Conservation (phyloP, 1,140 invertebrate species). For the Drosophila orena region DNA sequence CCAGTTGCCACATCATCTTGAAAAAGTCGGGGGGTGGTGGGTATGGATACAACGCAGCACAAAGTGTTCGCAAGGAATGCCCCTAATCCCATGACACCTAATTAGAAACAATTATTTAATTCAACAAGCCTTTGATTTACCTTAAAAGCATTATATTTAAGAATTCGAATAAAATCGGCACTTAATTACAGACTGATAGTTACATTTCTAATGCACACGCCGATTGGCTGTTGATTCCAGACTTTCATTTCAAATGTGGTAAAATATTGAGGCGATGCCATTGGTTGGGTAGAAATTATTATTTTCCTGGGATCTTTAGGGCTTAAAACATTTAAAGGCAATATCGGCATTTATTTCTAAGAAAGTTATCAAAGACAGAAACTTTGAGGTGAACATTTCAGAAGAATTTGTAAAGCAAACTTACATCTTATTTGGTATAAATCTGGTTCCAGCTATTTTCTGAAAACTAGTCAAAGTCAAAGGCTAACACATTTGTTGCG, state of each 20-base stretch:
- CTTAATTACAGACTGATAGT: conserved; percentile 11
- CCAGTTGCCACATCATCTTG: conserved; percentile 20
- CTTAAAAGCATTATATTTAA: not conserved
- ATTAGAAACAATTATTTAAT: not conserved
- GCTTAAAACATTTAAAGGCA: not conserved
- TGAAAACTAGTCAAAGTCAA: not conserved
- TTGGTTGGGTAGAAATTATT: not conserved
- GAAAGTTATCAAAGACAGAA: no score
- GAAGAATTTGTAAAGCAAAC: not conserved
- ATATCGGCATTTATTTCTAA: no score
- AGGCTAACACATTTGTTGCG: not conserved
- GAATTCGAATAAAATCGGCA: conserved; percentile 24
- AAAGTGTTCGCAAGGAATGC: no score
- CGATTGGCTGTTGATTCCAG: not conserved
- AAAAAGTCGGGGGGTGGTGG: conserved; percentile 6
- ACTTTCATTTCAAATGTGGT: conserved; percentile 17
- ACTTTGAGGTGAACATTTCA: not conserved
- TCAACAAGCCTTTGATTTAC: not conserved
- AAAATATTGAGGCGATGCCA: not conserved
- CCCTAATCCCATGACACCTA: no score
- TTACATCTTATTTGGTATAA: not conserved
- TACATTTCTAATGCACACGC: not conserved
- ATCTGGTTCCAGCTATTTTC: not conserved
- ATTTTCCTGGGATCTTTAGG: conserved; percentile 4
- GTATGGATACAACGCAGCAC: not conserved